Evolutionary conservation across 2,888 invertebrate species (phyloP).

Genomic region (Crepidodera aurea): DNA sequence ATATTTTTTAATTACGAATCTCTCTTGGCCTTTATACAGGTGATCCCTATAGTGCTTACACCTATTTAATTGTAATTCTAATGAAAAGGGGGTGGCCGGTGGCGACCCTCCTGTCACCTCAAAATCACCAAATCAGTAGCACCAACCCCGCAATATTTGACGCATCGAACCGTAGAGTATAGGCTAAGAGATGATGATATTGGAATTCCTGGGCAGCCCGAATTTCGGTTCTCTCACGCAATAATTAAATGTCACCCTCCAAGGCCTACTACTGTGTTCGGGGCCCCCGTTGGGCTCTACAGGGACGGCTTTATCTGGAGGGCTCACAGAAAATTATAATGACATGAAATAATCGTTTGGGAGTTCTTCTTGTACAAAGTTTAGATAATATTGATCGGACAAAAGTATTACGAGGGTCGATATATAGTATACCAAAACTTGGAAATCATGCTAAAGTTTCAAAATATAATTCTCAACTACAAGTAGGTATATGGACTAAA

Average conservation of each 20-base stretch:
- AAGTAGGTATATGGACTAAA: no score
- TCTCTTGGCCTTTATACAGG: neutral
- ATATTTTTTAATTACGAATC: conserved; percentile 3
- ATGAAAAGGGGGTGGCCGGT: neutral
- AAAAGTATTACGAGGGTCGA: no score
- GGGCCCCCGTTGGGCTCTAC: conserved; percentile 43
- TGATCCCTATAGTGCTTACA: neutral
- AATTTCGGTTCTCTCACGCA: conserved; percentile 35
- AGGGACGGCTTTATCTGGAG: conserved; percentile 19
- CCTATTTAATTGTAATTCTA: conserved; percentile 9
- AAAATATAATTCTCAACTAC: no score
- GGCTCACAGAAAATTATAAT: no score
- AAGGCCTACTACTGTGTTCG: conserved; percentile 47
- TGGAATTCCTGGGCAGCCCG: conserved; percentile 51
- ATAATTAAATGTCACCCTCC: conserved; percentile 51
- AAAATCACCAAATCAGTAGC: conserved; percentile 17
- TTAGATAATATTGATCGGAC: no score
- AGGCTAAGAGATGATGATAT: conserved; percentile 42
- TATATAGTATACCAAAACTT: no score
- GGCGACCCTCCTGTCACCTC: conserved; percentile 3
- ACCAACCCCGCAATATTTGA: conserved; percentile 18
- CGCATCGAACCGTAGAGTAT: conserved; percentile 15
- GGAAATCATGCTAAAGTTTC: no score
- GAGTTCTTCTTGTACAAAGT: no score
- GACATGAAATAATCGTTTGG: no score